Conservation (phyloP, 1,140 invertebrate species). For the Ips typographus region DNA sequence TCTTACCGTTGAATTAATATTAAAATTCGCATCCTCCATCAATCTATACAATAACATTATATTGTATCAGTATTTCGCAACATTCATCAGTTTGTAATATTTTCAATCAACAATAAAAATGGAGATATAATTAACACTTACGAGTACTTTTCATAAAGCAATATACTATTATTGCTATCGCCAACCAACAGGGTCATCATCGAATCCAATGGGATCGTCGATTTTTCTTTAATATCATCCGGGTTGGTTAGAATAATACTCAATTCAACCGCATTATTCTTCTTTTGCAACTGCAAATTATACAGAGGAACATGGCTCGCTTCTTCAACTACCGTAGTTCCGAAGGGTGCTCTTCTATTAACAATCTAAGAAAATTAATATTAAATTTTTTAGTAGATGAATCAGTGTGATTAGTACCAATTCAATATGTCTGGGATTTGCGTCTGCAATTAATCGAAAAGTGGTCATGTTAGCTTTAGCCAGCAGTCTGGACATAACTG, state of each 20-base stretch:
- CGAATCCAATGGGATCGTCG: constrained; percentile 37
- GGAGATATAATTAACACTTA: constrained; percentile 22
- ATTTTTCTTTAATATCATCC: constrained; percentile 31
- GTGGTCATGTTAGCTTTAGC: constrained; percentile 66
- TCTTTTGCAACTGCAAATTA: constrained; percentile 32
- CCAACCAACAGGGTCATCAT: constrained; percentile 45
- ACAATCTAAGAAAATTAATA: constrained; percentile 41
- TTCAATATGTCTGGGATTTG: constrained; percentile 74
- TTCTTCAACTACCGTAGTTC: constrained; percentile 43
- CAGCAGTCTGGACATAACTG: constrained; percentile 63
- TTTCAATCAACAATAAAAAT: no score
- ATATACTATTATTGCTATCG: constrained; percentile 42
- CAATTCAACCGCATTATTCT: constrained; percentile 24
- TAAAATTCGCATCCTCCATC: no score
- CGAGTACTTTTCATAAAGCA: constrained; percentile 46
- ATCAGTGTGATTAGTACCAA: constrained; percentile 54
- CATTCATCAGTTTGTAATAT: no score
- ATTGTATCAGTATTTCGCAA: constrained; percentile 4
- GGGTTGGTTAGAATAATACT: constrained; percentile 39
- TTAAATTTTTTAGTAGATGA: background rate
- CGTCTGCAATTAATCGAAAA: constrained; percentile 64
- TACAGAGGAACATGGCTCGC: constrained; percentile 43
- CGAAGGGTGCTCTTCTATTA: constrained; percentile 45
- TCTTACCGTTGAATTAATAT: no score
- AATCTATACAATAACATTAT: no score